Evolutionary conservation across 2,113 vertebrate genomes (phyloP), one percentile per base, ranked within the genome.

Genomic region (Indicator maculatus): DNA sequence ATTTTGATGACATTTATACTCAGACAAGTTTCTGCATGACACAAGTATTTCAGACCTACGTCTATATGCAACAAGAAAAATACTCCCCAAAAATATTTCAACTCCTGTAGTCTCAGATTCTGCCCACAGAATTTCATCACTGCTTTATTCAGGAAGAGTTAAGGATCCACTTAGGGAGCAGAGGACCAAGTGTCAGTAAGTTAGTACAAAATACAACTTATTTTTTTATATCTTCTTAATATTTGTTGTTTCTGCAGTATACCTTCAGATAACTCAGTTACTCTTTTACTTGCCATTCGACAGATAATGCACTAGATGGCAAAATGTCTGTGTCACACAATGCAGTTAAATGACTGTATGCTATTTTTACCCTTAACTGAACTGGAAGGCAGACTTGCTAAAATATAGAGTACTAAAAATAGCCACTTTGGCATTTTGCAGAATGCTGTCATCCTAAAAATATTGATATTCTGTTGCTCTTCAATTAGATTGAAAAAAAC

Each of bases 401-500:
- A 75, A 78, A 78, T 65, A 64, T 21, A 47, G 8, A 76, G 17
- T 12, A 79, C 26, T 72, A 87, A 58, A 93, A 89, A 93, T 44
- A 87, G 23, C 15, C 39, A 60, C 16, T 14, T 74, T 33, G 55
- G 36, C 19, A 66, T 70, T 85, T 91, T 90, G 39, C 38, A 86
- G 50, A 89, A 77, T 4, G 15, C 44, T 79, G 38, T 73, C 1
- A 14, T 38, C 64, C 36, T 38, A 86, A 79, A 79, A 89, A 91
- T 52, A 80, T 16, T 89, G 74, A 86, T 83, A 90, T 89, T 89
- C 65, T 88, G 2, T 93, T 91, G 77, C 66, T 67, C 55, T 78
- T 83, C 55, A 65, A 18, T 38, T 72, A 38, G 12, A 87, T 78
- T 79, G 26, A 11, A 64, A 79, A 71, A 55, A 30, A 0, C 15